Evolutionary conservation across 35 echinoderm and acorn worm genomes (phyloP), one percentile per base, ranked within the genome.

Genomic region (Diadema setosum): DNA sequence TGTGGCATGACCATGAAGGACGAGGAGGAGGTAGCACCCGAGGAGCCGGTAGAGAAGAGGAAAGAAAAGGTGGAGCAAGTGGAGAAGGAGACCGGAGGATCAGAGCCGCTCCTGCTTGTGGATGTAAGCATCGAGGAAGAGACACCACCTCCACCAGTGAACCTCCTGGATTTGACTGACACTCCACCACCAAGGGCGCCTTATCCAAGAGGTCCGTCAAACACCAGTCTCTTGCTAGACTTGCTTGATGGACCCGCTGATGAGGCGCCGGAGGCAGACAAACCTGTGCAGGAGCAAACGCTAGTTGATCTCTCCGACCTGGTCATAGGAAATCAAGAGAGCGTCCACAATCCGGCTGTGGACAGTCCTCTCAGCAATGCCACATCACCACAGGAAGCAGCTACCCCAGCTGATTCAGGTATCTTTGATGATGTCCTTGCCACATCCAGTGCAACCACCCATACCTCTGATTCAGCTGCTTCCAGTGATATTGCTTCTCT

Each of bases 1-100:
- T 97, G 95, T 58, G 95, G 95, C 1, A 78, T 78, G 73, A 78
- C 2, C 73, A 78, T 78, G 73, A 78, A 78, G 37, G 73, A 78
- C 37, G 73, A 78, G n/a, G 73, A 78, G 33, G 40, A 78, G 30
- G 4, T 36, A 34, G 24, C 73, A 20, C 1, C 36, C 3, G 73
- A 43, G 20, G 11, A 26, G 24, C 35, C 33, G 4, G n/a, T 42
- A 3, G 40, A 78, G 1, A 44, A 39, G 73, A n/a, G 23, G 37
- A 44, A 42, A 25, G 73, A 78, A 25, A 78, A 44, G 14, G 73
- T 35, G 70, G 67, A 37, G 9, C 21, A 78, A 42, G 73, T 42
- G 14, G 73, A 35, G 34, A 16, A 78, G n/a, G n/a, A 39, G 40
- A 42, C 29, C 11, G 8, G 34, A 44, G 34, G 17, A 41, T 41